Conservation (phyloP, 2,797 vertebrate species). For the Cossypha caffra region DNA sequence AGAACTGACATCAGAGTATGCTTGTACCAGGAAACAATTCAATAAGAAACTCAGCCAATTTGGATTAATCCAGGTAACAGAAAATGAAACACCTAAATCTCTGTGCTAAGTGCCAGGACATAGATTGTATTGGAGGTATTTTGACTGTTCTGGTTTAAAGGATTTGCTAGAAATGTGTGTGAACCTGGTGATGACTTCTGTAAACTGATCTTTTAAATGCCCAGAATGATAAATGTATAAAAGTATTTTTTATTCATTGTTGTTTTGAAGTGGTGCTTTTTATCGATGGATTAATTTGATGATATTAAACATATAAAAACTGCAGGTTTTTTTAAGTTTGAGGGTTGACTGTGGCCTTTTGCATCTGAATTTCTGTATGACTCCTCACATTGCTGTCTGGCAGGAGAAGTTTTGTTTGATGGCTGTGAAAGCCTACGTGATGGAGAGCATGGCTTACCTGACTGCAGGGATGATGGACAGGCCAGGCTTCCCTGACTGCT, state of each 20-base stretch:
- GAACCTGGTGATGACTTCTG: not conserved
- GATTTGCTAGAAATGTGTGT: not conserved
- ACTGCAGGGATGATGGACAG: constrained; percentile 95
- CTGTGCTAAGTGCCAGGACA: not conserved
- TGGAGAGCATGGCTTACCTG: constrained; percentile 99
- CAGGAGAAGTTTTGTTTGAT: constrained; percentile 95
- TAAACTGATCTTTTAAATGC: not conserved
- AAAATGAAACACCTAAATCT: not conserved
- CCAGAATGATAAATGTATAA: not conserved
- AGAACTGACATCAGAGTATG: constrained; percentile 90
- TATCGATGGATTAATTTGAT: not conserved
- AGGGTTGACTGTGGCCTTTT: not conserved
- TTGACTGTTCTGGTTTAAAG: not conserved
- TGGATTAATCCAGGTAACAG: constrained; percentile 91
- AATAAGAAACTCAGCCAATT: constrained; percentile 89
- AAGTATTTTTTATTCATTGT: not conserved
- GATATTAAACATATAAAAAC: not conserved
- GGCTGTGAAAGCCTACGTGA: constrained; percentile 89
- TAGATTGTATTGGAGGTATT: not conserved
- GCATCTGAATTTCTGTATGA: not conserved
- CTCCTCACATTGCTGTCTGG: not conserved
- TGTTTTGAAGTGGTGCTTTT: not conserved
- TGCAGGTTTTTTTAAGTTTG: not conserved
- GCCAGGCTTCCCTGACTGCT: constrained; percentile 91
- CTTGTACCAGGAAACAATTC: constrained; percentile 91